phyloP scores from a whole-genome alignment of 2,113 vertebrate genomes.

The Damaliscus lunatus region DNA sequence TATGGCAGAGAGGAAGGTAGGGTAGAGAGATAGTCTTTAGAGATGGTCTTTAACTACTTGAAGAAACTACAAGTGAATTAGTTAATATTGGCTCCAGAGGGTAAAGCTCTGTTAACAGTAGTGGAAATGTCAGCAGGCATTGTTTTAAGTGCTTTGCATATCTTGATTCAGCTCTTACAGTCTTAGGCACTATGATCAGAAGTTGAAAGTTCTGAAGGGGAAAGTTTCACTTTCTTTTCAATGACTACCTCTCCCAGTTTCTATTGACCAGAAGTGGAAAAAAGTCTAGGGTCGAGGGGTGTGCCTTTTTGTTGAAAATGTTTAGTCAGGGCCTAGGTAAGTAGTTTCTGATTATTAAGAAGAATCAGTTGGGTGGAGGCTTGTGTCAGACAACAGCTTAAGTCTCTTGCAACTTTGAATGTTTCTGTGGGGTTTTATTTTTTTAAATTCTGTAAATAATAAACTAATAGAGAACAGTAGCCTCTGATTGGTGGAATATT shows the following conservation, averaged over 20 bases:
- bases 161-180: background rate
- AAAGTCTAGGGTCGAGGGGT: background rate
- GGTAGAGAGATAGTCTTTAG: background rate
- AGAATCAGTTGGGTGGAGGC: background rate
- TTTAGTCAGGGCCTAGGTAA: background rate
- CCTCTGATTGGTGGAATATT: background rate
- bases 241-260: background rate
- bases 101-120: background rate
- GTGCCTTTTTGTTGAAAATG: background rate
- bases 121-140: background rate
- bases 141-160: background rate
- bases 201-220: background rate
- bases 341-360: background rate
- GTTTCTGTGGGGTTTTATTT: background rate
- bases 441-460: background rate
- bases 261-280: background rate
- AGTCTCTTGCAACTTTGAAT: background rate
- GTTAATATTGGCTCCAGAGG: background rate
- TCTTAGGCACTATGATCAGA: background rate
- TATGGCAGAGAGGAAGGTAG: background rate
- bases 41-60: background rate
- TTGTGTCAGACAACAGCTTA: background rate
- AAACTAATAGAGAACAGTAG: background rate
- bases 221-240: background rate
- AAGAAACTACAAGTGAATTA: background rate